Conservation (phyloP, 2,888 invertebrate genomes). For the Saturnia pavonia region DNA sequence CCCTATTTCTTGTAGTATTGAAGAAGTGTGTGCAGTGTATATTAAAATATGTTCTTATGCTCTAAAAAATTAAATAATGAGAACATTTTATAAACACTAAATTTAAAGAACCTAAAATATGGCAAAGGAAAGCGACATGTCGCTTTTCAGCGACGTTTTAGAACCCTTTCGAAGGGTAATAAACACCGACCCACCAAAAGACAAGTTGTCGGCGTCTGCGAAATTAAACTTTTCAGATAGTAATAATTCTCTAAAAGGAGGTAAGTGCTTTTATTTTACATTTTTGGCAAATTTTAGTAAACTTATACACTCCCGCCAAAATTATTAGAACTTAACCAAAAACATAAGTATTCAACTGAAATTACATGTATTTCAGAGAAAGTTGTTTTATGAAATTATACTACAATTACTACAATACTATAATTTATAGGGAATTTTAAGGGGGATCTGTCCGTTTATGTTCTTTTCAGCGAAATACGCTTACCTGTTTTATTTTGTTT, state of each 20-base stretch:
- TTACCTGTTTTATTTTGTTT: too few relatives aligned
- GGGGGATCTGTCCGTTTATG: too few relatives aligned
- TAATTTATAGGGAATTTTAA: too few relatives aligned
- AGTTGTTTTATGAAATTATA: background rate
- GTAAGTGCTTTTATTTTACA: conserved; percentile 37
- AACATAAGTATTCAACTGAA: background rate
- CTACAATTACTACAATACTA: background rate
- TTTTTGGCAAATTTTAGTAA: background rate
- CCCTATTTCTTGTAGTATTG: too few relatives aligned
- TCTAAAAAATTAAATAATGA: conserved; percentile 16
- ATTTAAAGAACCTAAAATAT: conserved; percentile 42
- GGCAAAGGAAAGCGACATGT: conserved; percentile 75
- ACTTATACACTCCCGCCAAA: conserved; percentile 4
- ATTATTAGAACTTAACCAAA: conserved; percentile 1
- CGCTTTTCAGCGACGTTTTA: conserved; percentile 70
- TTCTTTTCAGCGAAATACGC: too few relatives aligned
- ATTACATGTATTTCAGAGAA: background rate
- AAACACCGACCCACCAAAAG: conserved; percentile 74
- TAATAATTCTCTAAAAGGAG: conserved; percentile 71
- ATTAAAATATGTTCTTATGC: background rate
- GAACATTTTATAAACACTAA: conserved; percentile 8
- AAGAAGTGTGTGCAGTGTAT: too few relatives aligned
- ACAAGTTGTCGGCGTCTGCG: conserved; percentile 67
- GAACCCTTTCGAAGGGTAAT: conserved; percentile 75
- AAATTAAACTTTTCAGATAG: conserved; percentile 76